Percentiles rank a stretch among this genome's conserved stretches.
phyloP scores from a whole-genome alignment of 2,113 vertebrate genomes.

The Chlorocebus sabaeus region DNA sequence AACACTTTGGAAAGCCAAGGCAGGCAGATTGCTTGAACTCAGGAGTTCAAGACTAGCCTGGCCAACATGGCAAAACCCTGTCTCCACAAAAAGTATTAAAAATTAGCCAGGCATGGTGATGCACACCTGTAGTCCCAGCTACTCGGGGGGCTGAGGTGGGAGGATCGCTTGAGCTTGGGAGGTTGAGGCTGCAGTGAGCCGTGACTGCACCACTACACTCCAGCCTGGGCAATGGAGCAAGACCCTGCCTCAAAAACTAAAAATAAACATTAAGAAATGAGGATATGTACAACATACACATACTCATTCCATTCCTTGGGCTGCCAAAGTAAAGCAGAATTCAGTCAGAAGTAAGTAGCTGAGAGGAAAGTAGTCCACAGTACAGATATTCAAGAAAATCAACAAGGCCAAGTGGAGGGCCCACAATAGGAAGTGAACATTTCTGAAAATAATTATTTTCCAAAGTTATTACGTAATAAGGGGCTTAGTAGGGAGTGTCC shows the following conservation, averaged over 20 bases:
- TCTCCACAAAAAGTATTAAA: too few relatives aligned
- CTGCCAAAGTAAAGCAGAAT: not conserved
- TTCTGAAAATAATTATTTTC: not conserved
- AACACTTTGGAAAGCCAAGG: not conserved
- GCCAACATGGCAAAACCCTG: too few relatives aligned
- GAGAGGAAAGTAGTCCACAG: not conserved
- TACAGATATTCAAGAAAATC: rapidly evolving
- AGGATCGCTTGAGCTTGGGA: too few relatives aligned
- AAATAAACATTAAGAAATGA: not conserved
- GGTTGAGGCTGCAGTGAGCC: too few relatives aligned
- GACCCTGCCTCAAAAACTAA: not conserved
- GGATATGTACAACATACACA: not conserved
- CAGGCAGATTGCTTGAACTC: too few relatives aligned
- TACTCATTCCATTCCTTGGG: rapidly evolving
- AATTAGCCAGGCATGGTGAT: too few relatives aligned
- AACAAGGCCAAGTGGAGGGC: rapidly evolving
- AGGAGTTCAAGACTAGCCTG: too few relatives aligned
- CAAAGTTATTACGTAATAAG: not conserved
- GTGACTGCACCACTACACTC: not conserved
- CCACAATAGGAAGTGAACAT: rapidly evolving
- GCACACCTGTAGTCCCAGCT: too few relatives aligned
- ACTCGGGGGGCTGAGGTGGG: too few relatives aligned
- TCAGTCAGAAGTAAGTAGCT: rapidly evolving
- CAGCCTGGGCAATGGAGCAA: not conserved
- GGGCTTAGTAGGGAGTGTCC: rapidly evolving